phyloP scores from a whole-genome alignment of 2,113 vertebrate genomes.

The Oxyura jamaicensis region DNA sequence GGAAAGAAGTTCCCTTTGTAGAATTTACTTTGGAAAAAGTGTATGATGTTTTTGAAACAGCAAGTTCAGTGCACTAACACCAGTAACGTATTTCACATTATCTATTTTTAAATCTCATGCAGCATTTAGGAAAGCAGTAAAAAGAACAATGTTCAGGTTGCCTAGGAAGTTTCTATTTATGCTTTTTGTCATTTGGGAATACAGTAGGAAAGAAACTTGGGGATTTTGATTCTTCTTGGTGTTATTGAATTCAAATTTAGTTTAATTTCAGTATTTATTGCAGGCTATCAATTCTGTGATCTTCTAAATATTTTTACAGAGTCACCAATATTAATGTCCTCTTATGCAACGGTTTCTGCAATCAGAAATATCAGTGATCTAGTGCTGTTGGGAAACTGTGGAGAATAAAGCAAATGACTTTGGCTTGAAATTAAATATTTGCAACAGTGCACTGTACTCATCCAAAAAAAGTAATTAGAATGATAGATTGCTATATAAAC shows the following conservation, averaged over 20 bases:
- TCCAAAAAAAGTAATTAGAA: background rate
- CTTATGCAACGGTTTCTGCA: background rate
- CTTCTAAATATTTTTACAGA: background rate
- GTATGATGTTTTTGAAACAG: background rate
- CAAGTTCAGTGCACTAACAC: background rate
- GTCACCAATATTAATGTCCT: background rate
- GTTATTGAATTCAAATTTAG: background rate
- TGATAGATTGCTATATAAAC: background rate
- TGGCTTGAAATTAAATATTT: background rate
- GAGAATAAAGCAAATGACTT: conserved; percentile 7
- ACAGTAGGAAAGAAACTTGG: background rate
- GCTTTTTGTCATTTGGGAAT: background rate
- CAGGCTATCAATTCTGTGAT: background rate
- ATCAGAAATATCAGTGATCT: background rate
- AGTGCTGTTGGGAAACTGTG: background rate
- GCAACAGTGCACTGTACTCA: background rate
- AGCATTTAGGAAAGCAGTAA: background rate
- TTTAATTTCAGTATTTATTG: background rate
- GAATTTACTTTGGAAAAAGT: background rate
- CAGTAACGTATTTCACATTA: background rate
- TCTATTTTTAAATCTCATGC: background rate
- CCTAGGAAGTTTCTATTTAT: background rate
- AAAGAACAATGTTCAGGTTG: background rate
- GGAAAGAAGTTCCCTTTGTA: background rate
- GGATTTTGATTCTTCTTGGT: background rate